Conservation (phyloP, 2,113 vertebrate species). For the Gymnobelideus leadbeateri region DNA sequence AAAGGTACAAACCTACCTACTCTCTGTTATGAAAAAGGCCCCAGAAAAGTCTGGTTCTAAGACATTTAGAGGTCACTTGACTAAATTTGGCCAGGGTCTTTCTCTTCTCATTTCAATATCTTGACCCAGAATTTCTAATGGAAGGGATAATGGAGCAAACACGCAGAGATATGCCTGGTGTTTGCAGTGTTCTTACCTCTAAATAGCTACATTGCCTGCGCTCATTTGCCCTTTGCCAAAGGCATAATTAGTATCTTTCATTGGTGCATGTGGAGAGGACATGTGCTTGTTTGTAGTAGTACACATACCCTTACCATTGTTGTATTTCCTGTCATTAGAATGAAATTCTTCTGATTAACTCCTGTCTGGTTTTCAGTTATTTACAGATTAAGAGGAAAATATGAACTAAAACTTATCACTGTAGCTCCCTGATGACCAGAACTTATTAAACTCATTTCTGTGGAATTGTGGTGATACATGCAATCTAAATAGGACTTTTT, state of each 20-base stretch:
- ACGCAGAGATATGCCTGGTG: constrained; percentile 47
- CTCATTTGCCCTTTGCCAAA: constrained; percentile 66
- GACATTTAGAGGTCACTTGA: constrained; percentile 30
- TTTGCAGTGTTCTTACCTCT: constrained; percentile 78
- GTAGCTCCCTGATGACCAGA: background rate
- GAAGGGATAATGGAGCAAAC: constrained; percentile 17
- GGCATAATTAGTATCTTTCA: constrained; percentile 78
- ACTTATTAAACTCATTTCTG: background rate
- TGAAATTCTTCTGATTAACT: constrained; percentile 75
- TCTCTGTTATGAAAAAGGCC: constrained; percentile 55
- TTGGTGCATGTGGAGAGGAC: rapidly evolving
- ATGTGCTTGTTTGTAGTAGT: constrained; percentile 7
- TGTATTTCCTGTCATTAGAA: constrained; percentile 63
- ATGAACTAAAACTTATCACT: background rate
- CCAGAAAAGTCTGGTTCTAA: constrained; percentile 48
- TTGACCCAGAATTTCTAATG: constrained; percentile 72
- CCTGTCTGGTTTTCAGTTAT: constrained; percentile 71
- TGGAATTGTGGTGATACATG: background rate
- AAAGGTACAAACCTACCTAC: constrained; percentile 7
- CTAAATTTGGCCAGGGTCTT: constrained; percentile 33
- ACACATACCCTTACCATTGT: background rate
- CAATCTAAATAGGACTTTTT: background rate
- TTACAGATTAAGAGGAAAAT: constrained; percentile 71
- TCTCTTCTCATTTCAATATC: constrained; percentile 41
- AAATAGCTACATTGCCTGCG: constrained; percentile 77